Evolutionary conservation across 2,797 vertebrate genomes (phyloP).

Genomic region (Gorsachius magnificus): DNA sequence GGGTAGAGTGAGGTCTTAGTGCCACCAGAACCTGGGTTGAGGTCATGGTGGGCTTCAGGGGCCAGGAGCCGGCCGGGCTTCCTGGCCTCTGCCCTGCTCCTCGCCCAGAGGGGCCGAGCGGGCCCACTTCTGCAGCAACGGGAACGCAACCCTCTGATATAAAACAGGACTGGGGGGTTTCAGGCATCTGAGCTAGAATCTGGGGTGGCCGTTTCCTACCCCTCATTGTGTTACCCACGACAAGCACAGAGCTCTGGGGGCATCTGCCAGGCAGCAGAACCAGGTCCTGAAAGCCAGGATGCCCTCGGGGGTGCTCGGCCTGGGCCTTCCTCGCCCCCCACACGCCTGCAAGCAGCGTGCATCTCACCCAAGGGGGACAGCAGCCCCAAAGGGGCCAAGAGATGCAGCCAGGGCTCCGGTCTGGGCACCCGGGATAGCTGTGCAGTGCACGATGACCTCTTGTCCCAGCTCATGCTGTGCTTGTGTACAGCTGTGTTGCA

Average conservation of each 20-base stretch:
- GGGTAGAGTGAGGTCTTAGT: not conserved
- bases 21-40: not conserved
- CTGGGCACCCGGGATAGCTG: not conserved
- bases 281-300: not conserved
- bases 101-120: not conserved
- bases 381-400: not conserved
- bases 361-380: not conserved
- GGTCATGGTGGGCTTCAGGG: not conserved
- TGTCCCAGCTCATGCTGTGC: not conserved
- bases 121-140: not conserved
- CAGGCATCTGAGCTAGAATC: not conserved
- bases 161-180: not conserved
- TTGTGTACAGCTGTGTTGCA: not conserved
- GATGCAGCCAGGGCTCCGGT: not conserved
- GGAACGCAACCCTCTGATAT: not conserved
- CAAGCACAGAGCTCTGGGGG: not conserved
- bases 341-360: not conserved
- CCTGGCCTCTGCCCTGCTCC: not conserved
- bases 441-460: fast-evolving
- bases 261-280: not conserved
- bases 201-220: fast-evolving
- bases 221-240: not conserved
- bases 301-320: fast-evolving
- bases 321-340: not conserved
- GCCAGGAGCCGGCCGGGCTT: not conserved